phyloP scores from a whole-genome alignment of 2,113 vertebrate species.

The Pangasianodon gigas region DNA sequence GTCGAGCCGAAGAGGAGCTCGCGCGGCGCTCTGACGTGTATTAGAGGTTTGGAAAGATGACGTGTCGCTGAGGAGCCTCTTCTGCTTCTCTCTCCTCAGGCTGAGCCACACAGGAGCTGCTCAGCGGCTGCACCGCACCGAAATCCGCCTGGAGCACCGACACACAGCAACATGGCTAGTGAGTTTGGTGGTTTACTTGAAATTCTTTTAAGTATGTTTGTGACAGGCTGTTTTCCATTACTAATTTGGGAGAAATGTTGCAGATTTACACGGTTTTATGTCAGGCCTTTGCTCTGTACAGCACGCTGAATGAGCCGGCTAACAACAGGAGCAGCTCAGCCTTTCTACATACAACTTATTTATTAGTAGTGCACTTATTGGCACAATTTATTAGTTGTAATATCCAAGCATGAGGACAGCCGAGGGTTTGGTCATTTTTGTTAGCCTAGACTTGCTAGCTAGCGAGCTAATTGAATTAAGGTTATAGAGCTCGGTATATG shows the following conservation, averaged over 20 bases:
- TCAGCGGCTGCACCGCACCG: slow-evolving; percentile 52
- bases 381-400: no score
- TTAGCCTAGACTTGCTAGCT: background rate
- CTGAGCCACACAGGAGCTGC: slow-evolving; percentile 67
- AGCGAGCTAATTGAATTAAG: background rate
- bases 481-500: background rate
- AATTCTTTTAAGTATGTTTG: background rate
- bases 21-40: slow-evolving; percentile 43
- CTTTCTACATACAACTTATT: background rate
- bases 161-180: slow-evolving; percentile 72
- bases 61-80: slow-evolving; percentile 45
- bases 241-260: background rate
- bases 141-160: slow-evolving; percentile 47
- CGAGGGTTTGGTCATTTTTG: background rate
- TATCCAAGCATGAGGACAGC: background rate
- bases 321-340: background rate
- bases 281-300: slow-evolving; percentile 14
- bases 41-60: slow-evolving; percentile 47
- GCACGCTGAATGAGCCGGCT: background rate
- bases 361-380: background rate
- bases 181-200: slow-evolving; percentile 49
- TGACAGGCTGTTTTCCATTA: background rate
- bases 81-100: slow-evolving; percentile 62
- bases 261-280: background rate
- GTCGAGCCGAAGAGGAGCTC: background rate